Base-by-base conservation (phyloP, 2,888 invertebrate genomes). In the Eudasyphora cyanicolor region DNA sequence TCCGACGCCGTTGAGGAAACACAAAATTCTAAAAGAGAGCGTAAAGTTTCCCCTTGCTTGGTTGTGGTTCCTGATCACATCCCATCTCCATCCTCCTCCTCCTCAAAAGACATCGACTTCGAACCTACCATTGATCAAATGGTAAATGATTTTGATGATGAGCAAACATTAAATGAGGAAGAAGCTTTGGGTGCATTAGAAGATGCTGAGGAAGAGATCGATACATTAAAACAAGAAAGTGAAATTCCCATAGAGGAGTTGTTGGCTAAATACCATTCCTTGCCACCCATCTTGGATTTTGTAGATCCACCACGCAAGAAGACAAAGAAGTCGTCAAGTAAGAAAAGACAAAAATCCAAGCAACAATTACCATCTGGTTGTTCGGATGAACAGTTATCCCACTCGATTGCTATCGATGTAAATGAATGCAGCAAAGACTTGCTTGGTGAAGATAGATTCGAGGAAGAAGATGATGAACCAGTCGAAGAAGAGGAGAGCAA, bases 101-200 rank as follows among this genome's bases (percentile, higher is more conserved):
- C 86, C 17, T 81, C 81, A 29, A 87, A 86, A 10, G 92, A 92
- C 85, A 88, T 93, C 88, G 93, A 96, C 89, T 98, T 98, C 93
- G 98, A 98, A 92, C 98, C 98, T 85, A 95, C 97, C 86, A 95
- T 97, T 91, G 98, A 98, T 92, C 98, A 98, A 98, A 96, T 98
- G 94, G 96, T 98, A 86, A 97, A 98, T 94, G 98, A 98, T 93
- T 98, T 97, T 93, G 99, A 99, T 92, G 98, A 99, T 93, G 99
- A 99, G 92, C 95, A 97, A 91, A 99, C 98, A 84, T 92, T 99
- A 91, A 98, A 98, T 92, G 98, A 99, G 93, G 98, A 99, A 94
- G 99, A 99, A 94, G 98, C 97, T 70, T 93, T 98, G 91, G 98
- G 97, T 87, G 97, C 97, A 88, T 95, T 96, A 85, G 97, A 97